Percentiles rank a stretch among this genome's conserved stretches.
These are phyloP conservation scores for Theonella swinhoei DNA, from an alignment of 37 sponge, comb jelly and placozoan species.

Conservation along the genomic window DNA sequence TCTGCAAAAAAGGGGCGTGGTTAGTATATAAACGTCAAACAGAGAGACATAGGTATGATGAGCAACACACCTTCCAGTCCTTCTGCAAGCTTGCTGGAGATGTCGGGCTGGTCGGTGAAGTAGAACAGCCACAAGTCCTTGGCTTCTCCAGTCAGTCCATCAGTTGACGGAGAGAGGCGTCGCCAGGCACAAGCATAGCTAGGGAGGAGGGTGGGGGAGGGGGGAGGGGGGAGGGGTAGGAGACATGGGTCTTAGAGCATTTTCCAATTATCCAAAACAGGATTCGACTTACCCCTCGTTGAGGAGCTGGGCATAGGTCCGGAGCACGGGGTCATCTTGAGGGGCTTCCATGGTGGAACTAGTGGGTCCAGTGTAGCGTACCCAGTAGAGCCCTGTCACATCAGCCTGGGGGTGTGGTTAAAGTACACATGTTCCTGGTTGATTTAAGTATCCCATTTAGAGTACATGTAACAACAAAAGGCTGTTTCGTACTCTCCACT, in stretches of 20 bases:
- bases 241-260: background rate
- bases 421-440: background rate
- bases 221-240: too few species aligned
- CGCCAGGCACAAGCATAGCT: conserved; percentile 79
- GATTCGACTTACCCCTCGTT: conserved; percentile 53
- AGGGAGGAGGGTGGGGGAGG: background rate
- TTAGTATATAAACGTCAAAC: background rate
- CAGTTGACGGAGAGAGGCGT: conserved; percentile 34
- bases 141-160: conserved; percentile 55
- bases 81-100: conserved; percentile 41
- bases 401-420: conserved; percentile 66
- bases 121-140: conserved; percentile 85
- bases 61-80: conserved; percentile 54
- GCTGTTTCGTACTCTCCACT: too few species aligned
- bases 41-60: background rate
- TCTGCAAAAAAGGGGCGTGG: too few species aligned
- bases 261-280: background rate
- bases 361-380: conserved; percentile 55
- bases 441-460: too few species aligned
- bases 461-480: too few species aligned
- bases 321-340: conserved; percentile 69
- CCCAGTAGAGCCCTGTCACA: conserved; percentile 75
- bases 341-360: conserved; percentile 59
- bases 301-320: conserved; percentile 70
- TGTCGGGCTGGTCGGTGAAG: conserved; percentile 66